Conservation (phyloP, 2,113 vertebrate species). For the Scolopax mira region DNA sequence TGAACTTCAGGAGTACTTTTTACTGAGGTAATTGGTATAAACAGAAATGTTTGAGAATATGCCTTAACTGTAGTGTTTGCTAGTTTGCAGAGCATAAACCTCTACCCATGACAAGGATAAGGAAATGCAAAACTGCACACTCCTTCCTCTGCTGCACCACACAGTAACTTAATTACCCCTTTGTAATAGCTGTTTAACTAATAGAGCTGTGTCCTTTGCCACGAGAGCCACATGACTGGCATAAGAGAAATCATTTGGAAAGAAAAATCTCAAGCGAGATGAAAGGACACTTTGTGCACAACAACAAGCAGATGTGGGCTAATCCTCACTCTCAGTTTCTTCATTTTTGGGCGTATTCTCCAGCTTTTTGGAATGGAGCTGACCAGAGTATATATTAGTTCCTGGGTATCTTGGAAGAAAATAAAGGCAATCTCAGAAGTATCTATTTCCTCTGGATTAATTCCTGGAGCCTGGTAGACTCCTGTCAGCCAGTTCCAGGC, state of each 20-base stretch:
- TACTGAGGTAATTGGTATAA: background rate
- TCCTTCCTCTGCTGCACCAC: background rate
- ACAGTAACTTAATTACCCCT: background rate
- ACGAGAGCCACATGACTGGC: background rate
- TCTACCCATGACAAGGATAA: background rate
- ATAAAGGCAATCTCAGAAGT: slow-evolving; percentile 24
- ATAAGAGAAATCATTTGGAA: background rate
- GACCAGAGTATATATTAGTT: background rate
- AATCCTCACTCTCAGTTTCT: slow-evolving; percentile 15
- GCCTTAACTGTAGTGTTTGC: background rate
- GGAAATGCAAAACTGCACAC: background rate
- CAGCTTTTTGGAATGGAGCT: background rate
- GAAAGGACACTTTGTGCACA: slow-evolving; percentile 22
- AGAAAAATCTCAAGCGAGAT: background rate
- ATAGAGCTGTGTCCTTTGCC: background rate
- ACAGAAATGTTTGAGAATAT: background rate
- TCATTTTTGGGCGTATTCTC: slow-evolving; percentile 1
- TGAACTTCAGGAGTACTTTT: background rate
- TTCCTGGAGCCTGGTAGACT: slow-evolving; percentile 25
- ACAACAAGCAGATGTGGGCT: background rate
- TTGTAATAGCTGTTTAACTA: background rate
- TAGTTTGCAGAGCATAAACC: background rate
- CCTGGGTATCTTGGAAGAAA: slow-evolving; percentile 38
- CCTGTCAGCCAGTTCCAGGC: background rate
- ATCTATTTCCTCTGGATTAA: slow-evolving; percentile 47